Conservation (phyloP, 2,797 vertebrate genomes). For the Gobionotothen gibberifrons region DNA sequence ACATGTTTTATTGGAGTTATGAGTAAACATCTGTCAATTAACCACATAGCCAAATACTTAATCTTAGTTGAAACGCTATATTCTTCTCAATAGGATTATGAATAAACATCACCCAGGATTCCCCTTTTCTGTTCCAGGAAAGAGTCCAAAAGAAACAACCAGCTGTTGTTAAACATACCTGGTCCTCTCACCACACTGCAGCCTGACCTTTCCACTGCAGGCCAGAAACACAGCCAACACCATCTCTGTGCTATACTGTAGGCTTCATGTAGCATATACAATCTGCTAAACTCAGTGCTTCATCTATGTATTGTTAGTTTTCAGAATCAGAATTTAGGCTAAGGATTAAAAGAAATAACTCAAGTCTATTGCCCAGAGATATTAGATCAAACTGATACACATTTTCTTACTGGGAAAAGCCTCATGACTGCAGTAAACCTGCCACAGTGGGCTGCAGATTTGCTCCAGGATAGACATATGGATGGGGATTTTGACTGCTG, state of each 20-base stretch:
- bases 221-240: conserved; percentile 42
- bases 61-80: conserved; percentile 8
- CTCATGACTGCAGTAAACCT: conserved; percentile 56
- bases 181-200: conserved; percentile 64
- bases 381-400: conserved; percentile 24
- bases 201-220: conserved; percentile 61
- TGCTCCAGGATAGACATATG: conserved; percentile 57
- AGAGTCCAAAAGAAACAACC: conserved; percentile 35
- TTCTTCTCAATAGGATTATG: conserved; percentile 10
- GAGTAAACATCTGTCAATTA: not conserved
- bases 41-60: not conserved
- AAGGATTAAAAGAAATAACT: conserved; percentile 2
- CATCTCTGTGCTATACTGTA: conserved; percentile 4
- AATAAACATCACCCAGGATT: conserved; percentile 16
- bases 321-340: conserved; percentile 9
- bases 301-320: conserved; percentile 19
- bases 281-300: conserved; percentile 20
- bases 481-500: conserved; percentile 58
- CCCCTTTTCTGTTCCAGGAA: conserved; percentile 28
- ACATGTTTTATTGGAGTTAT: not conserved
- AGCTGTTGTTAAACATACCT: conserved; percentile 61
- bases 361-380: not conserved
- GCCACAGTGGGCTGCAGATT: conserved; percentile 48
- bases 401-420: conserved; percentile 18
- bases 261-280: conserved; percentile 3